phyloP scores from a whole-genome alignment of 2,797 vertebrate genomes.

The Melanotaenia boesemani region DNA sequence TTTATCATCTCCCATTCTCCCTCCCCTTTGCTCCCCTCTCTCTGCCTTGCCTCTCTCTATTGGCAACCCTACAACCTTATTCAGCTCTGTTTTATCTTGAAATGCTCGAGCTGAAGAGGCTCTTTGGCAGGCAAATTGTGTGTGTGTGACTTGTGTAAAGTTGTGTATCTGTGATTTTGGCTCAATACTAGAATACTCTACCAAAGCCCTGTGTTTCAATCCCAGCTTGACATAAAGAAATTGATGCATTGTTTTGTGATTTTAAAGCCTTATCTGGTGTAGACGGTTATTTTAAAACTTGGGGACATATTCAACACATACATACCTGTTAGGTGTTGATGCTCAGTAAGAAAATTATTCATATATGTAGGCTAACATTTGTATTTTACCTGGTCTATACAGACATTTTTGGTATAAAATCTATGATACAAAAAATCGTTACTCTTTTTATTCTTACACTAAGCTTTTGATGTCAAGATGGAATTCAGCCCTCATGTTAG shows the following conservation, averaged over 20 bases:
- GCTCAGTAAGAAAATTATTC: no score
- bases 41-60: conserved; percentile 51
- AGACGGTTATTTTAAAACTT: no score
- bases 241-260: conserved; percentile 35
- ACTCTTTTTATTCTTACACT: no score
- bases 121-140: conserved; percentile 70
- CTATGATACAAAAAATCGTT: no score
- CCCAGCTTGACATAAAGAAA: conserved; percentile 49
- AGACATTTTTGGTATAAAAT: background rate
- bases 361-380: background rate
- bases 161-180: conserved; percentile 36
- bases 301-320: background rate
- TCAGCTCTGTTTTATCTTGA: conserved; percentile 85
- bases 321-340: background rate
- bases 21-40: conserved; percentile 49
- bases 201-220: conserved; percentile 55
- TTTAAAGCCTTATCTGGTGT: conserved; percentile 36
- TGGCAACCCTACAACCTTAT: conserved; percentile 74
- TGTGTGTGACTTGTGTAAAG: conserved; percentile 41
- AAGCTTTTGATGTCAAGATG: conserved; percentile 20
- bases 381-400: background rate
- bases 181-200: conserved; percentile 32
- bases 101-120: conserved; percentile 82
- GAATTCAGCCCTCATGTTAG: conserved; percentile 11
- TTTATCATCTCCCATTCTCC: conserved; percentile 81